Evolutionary conservation across 2,888 invertebrate species (phyloP).

Genomic region (Clivina fossor): DNA sequence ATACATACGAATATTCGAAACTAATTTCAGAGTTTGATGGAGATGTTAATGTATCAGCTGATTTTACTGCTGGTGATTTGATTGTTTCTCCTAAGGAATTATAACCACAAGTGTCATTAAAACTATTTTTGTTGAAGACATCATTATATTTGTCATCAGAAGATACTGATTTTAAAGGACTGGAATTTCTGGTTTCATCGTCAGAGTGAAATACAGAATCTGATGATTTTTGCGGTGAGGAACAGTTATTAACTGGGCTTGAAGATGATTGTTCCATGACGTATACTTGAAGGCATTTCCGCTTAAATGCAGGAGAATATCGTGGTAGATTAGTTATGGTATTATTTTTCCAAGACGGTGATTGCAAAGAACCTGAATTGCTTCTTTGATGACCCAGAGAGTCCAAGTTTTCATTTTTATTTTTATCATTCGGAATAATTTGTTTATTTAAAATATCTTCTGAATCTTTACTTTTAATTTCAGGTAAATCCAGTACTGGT

Average conservation of each 20-base stretch:
- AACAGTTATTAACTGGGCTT: constrained; percentile 30
- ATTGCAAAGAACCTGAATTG: constrained; percentile 41
- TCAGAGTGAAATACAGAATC: constrained; percentile 51
- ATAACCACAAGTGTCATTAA: constrained; percentile 1
- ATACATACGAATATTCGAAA: constrained; percentile 54
- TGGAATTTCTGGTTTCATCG: constrained; percentile 36
- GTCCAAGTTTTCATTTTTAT: constrained; percentile 38
- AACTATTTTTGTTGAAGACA: constrained; percentile 31
- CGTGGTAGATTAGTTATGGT: constrained; percentile 63
- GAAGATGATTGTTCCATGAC: constrained; percentile 43
- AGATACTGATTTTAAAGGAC: constrained; percentile 43
- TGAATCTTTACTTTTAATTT: constrained; percentile 73
- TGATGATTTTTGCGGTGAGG: constrained; percentile 36
- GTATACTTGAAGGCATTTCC: constrained; percentile 72
- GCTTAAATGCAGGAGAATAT: constrained; percentile 80
- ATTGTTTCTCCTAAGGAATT: constrained; percentile 6
- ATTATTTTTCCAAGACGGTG: constrained; percentile 50
- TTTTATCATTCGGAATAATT: constrained; percentile 49
- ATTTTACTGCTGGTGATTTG: constrained; percentile 49
- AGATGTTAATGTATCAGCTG: constrained; percentile 61
- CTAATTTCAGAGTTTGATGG: constrained; percentile 62
- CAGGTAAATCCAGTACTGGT: constrained; percentile 73
- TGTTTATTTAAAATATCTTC: constrained; percentile 36
- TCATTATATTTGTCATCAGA: constrained; percentile 45
- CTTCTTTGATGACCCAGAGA: constrained; percentile 42